phyloP scores from a whole-genome alignment of 2,888 invertebrate genomes.

The Drosophila meridionalis region DNA sequence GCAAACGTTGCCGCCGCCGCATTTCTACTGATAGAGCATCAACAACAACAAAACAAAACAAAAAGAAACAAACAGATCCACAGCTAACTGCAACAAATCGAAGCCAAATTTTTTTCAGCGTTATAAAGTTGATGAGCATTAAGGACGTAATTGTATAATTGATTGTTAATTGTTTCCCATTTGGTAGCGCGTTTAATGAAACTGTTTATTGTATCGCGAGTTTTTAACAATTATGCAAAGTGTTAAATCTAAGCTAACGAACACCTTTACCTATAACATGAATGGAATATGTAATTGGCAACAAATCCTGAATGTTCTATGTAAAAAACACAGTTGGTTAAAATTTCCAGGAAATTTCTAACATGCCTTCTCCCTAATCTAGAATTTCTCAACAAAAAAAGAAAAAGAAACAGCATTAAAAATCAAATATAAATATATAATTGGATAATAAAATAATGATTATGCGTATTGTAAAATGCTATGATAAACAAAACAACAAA shows the following conservation, averaged over 20 bases:
- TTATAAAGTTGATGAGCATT: slow-evolving; percentile 42
- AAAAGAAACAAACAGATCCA: slow-evolving; percentile 10
- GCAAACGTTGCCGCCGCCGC: slow-evolving; percentile 75
- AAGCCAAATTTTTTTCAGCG: slow-evolving; percentile 66
- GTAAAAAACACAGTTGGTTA: slow-evolving; percentile 50
- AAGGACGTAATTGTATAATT: slow-evolving; percentile 56
- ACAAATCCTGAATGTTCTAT: slow-evolving; percentile 47
- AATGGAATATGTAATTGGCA: slow-evolving; percentile 24
- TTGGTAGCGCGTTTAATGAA: slow-evolving; percentile 48
- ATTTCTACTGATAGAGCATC: slow-evolving; percentile 54
- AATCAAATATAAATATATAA: slow-evolving; percentile 40
- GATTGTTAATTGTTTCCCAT: slow-evolving; percentile 70
- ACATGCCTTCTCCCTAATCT: slow-evolving; percentile 53
- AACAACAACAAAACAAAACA: slow-evolving; percentile 1
- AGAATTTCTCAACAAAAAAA: slow-evolving; percentile 34
- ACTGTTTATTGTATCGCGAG: slow-evolving; percentile 49
- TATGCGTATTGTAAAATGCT: slow-evolving; percentile 43
- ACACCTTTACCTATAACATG: slow-evolving; percentile 2
- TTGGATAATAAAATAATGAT: slow-evolving; percentile 27
- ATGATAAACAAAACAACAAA: slow-evolving; percentile 3
- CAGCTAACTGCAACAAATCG: slow-evolving; percentile 49
- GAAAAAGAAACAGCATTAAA: slow-evolving; percentile 42
- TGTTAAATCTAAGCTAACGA: slow-evolving; percentile 20
- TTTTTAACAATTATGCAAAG: slow-evolving; percentile 48
- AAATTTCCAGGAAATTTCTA: slow-evolving; percentile 68